These are phyloP conservation scores for Mesochorus sp. DNA, from an alignment of 2,888 invertebrate species.

Conservation along the genomic window DNA sequence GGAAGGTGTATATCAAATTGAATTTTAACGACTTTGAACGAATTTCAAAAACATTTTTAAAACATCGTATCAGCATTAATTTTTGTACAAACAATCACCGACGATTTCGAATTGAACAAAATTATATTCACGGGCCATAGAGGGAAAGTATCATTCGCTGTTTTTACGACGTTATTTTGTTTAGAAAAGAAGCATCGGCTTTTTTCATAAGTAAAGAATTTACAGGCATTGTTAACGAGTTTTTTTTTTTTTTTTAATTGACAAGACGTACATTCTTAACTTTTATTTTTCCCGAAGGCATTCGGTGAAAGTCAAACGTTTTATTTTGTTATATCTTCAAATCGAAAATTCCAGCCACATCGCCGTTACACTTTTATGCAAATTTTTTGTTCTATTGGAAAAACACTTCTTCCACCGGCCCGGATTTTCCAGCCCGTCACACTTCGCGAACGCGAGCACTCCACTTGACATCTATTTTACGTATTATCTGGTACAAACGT, in stretches of 20 bases:
- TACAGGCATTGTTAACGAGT: background rate
- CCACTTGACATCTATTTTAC: constrained; percentile 37
- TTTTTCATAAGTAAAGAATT: no score
- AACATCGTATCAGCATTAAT: no score
- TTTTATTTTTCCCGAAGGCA: background rate
- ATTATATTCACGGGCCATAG: no score
- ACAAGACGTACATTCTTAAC: background rate
- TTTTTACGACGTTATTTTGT: background rate
- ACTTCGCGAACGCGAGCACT: constrained; percentile 24
- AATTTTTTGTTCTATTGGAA: background rate
- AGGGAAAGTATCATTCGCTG: no score
- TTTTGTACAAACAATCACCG: no score
- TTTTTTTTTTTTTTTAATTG: background rate
- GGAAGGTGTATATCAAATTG: no score
- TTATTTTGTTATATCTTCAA: background rate
- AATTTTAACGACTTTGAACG: no score
- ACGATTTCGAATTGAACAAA: no score
- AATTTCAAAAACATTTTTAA: no score
- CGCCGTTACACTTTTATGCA: constrained; percentile 9
- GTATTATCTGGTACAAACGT: constrained; percentile 9
- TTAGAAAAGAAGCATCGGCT: background rate
- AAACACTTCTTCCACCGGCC: background rate
- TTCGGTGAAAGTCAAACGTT: background rate
- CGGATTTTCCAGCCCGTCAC: constrained; percentile 3
- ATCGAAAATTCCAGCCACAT: background rate